A percentile compares a stretch with the other conserved stretches of the same genome.
These are phyloP conservation scores for Dusona sp. DNA, from an alignment of 2,888 invertebrate species.

Conservation along the genomic window DNA sequence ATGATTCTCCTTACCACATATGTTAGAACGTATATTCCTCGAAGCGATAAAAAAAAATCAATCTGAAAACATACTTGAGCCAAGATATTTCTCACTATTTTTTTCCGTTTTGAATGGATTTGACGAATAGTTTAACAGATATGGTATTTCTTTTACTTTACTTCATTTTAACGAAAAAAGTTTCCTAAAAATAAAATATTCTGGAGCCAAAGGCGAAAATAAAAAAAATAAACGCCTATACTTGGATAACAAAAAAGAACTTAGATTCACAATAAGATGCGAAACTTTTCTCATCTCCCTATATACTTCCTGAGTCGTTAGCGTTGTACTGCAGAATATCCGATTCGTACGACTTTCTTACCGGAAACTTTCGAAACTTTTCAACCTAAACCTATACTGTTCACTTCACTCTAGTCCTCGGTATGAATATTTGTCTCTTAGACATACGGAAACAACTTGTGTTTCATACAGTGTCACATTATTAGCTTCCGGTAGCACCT, in stretches of 20 bases:
- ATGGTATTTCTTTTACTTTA: background rate
- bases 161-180: slow-evolving; percentile 12
- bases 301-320: slow-evolving; percentile 62
- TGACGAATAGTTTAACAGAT: background rate
- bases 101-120: background rate
- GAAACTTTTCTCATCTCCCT: slow-evolving; percentile 67
- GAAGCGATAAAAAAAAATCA: background rate
- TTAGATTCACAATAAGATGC: slow-evolving; percentile 64
- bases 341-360: slow-evolving; percentile 61
- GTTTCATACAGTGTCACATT: slow-evolving; percentile 8
- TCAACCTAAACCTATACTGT: slow-evolving; percentile 8
- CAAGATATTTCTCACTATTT: background rate
- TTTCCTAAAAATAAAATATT: slow-evolving; percentile 24
- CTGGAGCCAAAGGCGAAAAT: background rate
- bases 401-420: slow-evolving; percentile 18
- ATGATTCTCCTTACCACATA: background rate
- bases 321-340: slow-evolving; percentile 60
- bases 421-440: slow-evolving; percentile 54
- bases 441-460: slow-evolving; percentile 42
- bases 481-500: slow-evolving; percentile 32
- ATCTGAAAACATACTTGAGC: no score
- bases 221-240: slow-evolving; percentile 37
- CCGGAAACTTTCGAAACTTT: slow-evolving; percentile 57
- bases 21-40: background rate
- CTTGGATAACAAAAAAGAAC: slow-evolving; percentile 34